phyloP scores from a whole-genome alignment of 1,140 invertebrate genomes.

The Tetramorium alpestre region DNA sequence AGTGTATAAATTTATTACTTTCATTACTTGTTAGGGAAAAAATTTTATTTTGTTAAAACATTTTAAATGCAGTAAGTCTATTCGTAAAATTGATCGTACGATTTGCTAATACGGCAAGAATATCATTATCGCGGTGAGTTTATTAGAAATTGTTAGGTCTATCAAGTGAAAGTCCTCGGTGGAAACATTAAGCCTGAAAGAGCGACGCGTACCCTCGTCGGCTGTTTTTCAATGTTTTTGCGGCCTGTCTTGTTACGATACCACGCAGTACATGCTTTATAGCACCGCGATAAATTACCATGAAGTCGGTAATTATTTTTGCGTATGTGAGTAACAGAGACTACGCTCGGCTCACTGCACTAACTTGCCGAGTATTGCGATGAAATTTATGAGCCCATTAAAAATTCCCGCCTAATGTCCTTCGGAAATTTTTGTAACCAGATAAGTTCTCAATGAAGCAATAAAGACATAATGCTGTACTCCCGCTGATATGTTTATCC shows the following conservation, averaged over 20 bases:
- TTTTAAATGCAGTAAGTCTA: background rate
- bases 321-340: slow-evolving; percentile 21
- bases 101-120: background rate
- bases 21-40: background rate
- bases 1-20: no score
- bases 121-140: background rate
- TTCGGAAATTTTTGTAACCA: slow-evolving; percentile 24
- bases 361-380: slow-evolving; percentile 27
- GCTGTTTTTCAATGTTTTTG: slow-evolving; percentile 2
- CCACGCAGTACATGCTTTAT: slow-evolving; percentile 4
- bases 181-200: background rate
- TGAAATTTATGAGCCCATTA: slow-evolving; percentile 48
- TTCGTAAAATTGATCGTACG: background rate
- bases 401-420: slow-evolving; percentile 45
- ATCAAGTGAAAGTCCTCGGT: background rate
- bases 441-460: slow-evolving; percentile 21
- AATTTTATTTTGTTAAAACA: background rate
- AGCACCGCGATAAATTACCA: slow-evolving; percentile 48
- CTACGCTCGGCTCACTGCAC: background rate
- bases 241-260: slow-evolving; percentile 17
- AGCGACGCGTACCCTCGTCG: background rate
- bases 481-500: background rate
- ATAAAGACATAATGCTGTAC: slow-evolving; percentile 14
- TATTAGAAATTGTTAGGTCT: slow-evolving; percentile 34
- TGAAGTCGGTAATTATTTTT: slow-evolving; percentile 53